A percentile compares a stretch with the other conserved stretches of the same genome.
Conservation (phyloP, 2,888 invertebrate genomes). For the Drosophila kuntzei region DNA sequence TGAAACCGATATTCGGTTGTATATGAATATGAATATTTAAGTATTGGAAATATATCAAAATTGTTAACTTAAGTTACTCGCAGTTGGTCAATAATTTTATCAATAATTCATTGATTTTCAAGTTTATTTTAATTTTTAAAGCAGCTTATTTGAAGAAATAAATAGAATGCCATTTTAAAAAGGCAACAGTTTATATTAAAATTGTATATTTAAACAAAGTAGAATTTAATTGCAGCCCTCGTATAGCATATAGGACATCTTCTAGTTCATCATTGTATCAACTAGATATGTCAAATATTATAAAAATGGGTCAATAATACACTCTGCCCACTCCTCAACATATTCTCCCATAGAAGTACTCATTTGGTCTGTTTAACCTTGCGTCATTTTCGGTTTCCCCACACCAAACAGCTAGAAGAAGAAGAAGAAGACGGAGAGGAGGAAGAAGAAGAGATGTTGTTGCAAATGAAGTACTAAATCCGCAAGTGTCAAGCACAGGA, state of each 20-base stretch:
- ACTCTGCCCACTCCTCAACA: neutral
- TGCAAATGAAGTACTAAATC: slow-evolving; percentile 72
- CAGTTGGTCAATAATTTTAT: too few relatives aligned
- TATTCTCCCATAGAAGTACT: neutral
- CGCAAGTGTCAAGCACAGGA: slow-evolving; percentile 69
- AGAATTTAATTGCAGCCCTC: neutral
- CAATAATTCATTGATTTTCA: too few relatives aligned
- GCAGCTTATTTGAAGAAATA: too few relatives aligned
- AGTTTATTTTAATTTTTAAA: too few relatives aligned
- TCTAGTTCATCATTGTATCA: too few relatives aligned
- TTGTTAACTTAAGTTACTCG: too few relatives aligned
- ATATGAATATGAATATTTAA: too few relatives aligned
- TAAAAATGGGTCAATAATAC: neutral
- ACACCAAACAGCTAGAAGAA: neutral
- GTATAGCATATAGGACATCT: too few relatives aligned
- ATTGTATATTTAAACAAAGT: neutral
- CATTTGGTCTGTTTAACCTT: slow-evolving; percentile 20
- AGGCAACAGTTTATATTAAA: neutral
- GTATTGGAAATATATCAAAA: too few relatives aligned
- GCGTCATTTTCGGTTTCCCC: neutral
- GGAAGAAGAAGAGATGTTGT: slow-evolving; percentile 24
- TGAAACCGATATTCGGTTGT: too few relatives aligned
- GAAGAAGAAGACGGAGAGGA: neutral
- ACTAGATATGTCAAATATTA: neutral
- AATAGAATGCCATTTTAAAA: too few relatives aligned